phyloP scores from a whole-genome alignment of 1,140 invertebrate genomes.

The Achroia grisella region DNA sequence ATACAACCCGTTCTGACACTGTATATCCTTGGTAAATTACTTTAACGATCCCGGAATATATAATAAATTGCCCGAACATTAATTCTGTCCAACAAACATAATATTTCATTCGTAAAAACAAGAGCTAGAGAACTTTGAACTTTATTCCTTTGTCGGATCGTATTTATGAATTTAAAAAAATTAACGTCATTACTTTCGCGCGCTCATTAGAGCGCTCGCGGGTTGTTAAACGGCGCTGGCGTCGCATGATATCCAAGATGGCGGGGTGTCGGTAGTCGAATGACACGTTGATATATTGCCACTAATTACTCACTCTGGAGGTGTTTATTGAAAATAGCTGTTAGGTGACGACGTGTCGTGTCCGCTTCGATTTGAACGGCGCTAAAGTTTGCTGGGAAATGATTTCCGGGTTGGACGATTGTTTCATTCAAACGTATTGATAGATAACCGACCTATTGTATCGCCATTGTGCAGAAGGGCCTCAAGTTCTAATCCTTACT shows the following conservation, averaged over 20 bases:
- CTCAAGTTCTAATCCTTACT: too few relatives aligned
- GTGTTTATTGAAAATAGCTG: conserved; percentile 69
- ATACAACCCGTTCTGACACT: conserved; percentile 26
- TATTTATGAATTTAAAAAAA: conserved; percentile 7
- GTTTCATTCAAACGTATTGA: conserved; percentile 3
- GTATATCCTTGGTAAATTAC: conserved; percentile 26
- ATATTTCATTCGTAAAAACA: conserved; percentile 2
- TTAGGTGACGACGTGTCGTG: conserved; percentile 49
- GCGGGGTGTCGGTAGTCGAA: conserved; percentile 28
- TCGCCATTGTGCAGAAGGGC: too few relatives aligned
- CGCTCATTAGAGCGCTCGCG: conserved; percentile 50
- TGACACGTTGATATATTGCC: conserved; percentile 66
- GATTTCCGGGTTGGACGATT: conserved; percentile 23
- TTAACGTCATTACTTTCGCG: conserved; percentile 46
- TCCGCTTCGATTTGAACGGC: conserved; percentile 33
- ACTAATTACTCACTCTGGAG: conserved; percentile 63
- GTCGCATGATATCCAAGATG: conserved; percentile 38
- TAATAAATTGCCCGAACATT: conserved; percentile 21
- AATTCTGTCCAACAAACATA: conserved; percentile 4
- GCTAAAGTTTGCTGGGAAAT: conserved; percentile 22
- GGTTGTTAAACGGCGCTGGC: conserved; percentile 20
- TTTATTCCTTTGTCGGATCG: neutral
- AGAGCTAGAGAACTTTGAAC: conserved; percentile 1
- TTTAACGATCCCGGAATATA: conserved; percentile 19
- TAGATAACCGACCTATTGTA: too few relatives aligned